A percentile compares a stretch with the other conserved stretches of the same genome.
These are phyloP conservation scores for Volucella bombylans DNA, from an alignment of 2,888 invertebrate genomes.

Conservation along the genomic window DNA sequence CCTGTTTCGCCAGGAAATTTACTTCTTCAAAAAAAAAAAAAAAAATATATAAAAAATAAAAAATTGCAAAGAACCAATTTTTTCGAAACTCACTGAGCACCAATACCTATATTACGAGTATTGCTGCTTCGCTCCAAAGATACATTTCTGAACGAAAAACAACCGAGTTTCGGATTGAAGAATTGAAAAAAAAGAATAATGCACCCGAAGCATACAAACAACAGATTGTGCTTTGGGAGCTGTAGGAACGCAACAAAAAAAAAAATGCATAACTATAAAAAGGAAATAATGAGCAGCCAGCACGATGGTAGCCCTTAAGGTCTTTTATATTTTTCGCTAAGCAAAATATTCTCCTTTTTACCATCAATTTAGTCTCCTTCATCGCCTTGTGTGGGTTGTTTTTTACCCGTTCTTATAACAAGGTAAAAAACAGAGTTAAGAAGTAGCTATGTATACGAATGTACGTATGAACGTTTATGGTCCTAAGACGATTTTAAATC, in stretches of 20 bases:
- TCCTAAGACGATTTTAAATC: not conserved
- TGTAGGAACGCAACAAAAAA: not conserved
- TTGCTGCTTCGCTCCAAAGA: not conserved
- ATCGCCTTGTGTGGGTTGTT: conserved; percentile 28
- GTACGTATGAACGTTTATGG: not conserved
- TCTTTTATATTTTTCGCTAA: conserved; percentile 3
- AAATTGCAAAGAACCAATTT: not conserved
- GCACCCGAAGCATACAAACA: not conserved
- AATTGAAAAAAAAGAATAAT: not conserved
- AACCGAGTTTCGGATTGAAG: conserved; percentile 28
- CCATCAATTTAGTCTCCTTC: not conserved
- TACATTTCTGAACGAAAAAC: not conserved
- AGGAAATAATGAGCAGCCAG: not conserved
- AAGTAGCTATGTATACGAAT: conserved; percentile 4
- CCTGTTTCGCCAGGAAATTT: conserved; percentile 49
- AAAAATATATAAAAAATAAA: not conserved
- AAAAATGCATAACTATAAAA: not conserved
- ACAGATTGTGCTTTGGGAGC: conserved; percentile 2
- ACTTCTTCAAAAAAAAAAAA: conserved; percentile 10
- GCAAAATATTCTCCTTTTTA: not conserved
- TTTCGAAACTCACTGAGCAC: conserved; percentile 24
- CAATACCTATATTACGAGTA: not conserved
- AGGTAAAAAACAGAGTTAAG: not conserved
- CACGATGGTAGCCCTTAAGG: conserved; percentile 12
- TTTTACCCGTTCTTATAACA: not conserved